Percentiles rank a stretch among this genome's conserved stretches.
Conservation (phyloP, 2,888 invertebrate genomes). For the Hydroisotoma schaefferi region DNA sequence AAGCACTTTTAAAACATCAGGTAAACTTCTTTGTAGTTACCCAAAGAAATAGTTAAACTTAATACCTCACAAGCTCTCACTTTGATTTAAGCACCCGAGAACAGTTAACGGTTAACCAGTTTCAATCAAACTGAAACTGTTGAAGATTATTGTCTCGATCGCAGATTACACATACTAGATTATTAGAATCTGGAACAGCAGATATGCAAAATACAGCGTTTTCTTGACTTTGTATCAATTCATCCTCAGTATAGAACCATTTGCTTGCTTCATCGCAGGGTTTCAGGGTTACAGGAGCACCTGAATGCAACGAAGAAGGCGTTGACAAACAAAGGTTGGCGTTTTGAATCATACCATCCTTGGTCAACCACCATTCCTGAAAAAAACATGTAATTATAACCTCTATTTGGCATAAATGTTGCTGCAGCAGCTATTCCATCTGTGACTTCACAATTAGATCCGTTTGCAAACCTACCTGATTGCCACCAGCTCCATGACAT, state of each 20-base stretch:
- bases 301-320: constrained; percentile 39
- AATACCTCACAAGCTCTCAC: too few relatives aligned
- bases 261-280: constrained; percentile 44
- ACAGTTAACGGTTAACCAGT: too few relatives aligned
- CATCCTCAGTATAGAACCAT: constrained; percentile 42
- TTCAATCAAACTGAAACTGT: constrained; percentile 43
- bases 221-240: constrained; percentile 41
- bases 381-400: constrained; percentile 38
- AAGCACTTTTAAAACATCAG: neutral
- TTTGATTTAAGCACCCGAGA: too few relatives aligned
- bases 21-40: too few relatives aligned
- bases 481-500: constrained; percentile 94
- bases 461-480: constrained; percentile 65
- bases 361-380: constrained; percentile 79
- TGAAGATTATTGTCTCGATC: constrained; percentile 46
- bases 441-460: too few relatives aligned
- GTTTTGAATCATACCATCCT: constrained; percentile 77
- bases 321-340: constrained; percentile 82
- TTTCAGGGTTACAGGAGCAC: constrained; percentile 43
- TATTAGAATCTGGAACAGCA: constrained; percentile 36
- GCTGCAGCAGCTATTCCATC: neutral
- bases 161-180: constrained; percentile 45
- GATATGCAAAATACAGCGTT: constrained; percentile 44
- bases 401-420: neutral
- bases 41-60: too few relatives aligned